Evolutionary conservation across 2,113 vertebrate species (phyloP), one percentile per base, ranked within the genome.

Genomic region (Sinocyclocheilus anophthalmus): DNA sequence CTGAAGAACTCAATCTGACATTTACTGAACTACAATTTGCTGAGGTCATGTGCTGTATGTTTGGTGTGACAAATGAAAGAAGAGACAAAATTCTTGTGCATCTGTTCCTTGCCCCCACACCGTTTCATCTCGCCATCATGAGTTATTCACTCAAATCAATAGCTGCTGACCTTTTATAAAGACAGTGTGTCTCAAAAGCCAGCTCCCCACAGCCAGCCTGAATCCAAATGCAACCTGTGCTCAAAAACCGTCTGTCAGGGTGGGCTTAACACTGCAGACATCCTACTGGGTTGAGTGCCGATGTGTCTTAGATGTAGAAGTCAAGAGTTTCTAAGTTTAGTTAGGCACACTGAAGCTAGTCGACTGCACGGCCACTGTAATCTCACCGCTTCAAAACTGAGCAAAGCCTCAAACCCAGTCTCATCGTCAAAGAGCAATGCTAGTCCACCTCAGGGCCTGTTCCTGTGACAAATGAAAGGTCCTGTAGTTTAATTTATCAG

Each of bases 121-220:
- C 20, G 20, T 79, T 79, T 79, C 33, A 42, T 42, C 33, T 61
- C 2, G 1, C 20, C 55, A 79, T 61, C 77, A 80, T 42, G 26
- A 70, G 63, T 70, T 82, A 69, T 82, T 82, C 80, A 70, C 80
- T 70, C 63, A 45, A 82, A 82, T 82, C 80, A 69, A 82, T 82
- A 82, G 80, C 26, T 0, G 2, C 80, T 82, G 80, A 82, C 80
- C 80, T 82, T 82, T 82, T 37, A 82, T 69, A 53, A 50, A 33
- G 26, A 67, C 80, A 13, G 78, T 18, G 59, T 69, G 61, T 69
- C 63, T 70, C 63, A 26, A 82, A 82, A 61, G 55, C 20, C 22
- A 63, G 77, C 33, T 80, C 55, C 53, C 76, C 76, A 39, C 76
- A 59, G 79, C 61, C 42, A 50, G 12, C 16, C 45, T 50, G 80